Conservation (phyloP, 1,140 invertebrate genomes). For the Coptotermes formosanus region DNA sequence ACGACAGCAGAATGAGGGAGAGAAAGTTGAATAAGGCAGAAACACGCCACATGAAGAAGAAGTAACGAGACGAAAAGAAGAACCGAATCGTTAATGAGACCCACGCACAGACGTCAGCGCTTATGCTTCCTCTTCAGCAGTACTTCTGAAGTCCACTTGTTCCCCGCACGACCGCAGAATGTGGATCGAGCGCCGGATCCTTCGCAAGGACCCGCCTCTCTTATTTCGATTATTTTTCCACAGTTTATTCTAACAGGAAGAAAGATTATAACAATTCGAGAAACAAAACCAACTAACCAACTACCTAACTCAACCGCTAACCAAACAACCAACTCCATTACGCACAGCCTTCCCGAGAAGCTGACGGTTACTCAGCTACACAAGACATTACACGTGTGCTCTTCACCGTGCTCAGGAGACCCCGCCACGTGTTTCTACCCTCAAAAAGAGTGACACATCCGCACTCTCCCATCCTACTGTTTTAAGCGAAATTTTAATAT, state of each 20-base stretch:
- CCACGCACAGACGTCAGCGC: not conserved
- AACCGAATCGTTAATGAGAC: not conserved
- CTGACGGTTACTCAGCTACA: too few species aligned
- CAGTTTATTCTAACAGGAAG: not conserved
- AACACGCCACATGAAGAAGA: not conserved
- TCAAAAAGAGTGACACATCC: too few species aligned
- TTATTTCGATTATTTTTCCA: not conserved
- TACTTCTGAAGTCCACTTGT: not conserved
- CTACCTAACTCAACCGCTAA: too few species aligned
- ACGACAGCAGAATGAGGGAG: not conserved
- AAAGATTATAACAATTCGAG: not conserved
- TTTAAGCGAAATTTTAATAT: not conserved
- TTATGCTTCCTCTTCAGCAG: not conserved
- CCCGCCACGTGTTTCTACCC: too few species aligned
- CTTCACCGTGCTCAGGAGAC: too few species aligned
- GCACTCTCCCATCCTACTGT: too few species aligned
- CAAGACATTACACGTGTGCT: too few species aligned
- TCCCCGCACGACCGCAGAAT: not conserved
- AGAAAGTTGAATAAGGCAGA: not conserved
- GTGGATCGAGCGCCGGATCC: not conserved
- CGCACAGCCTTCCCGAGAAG: too few species aligned
- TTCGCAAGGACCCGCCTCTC: not conserved
- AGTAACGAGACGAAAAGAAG: not conserved
- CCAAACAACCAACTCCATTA: too few species aligned
- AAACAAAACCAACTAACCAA: too few species aligned